Percentiles rank a stretch among this genome's conserved stretches.
Evolutionary conservation across 2,888 invertebrate genomes (phyloP).

Genomic region (Schizaphis graminum): DNA sequence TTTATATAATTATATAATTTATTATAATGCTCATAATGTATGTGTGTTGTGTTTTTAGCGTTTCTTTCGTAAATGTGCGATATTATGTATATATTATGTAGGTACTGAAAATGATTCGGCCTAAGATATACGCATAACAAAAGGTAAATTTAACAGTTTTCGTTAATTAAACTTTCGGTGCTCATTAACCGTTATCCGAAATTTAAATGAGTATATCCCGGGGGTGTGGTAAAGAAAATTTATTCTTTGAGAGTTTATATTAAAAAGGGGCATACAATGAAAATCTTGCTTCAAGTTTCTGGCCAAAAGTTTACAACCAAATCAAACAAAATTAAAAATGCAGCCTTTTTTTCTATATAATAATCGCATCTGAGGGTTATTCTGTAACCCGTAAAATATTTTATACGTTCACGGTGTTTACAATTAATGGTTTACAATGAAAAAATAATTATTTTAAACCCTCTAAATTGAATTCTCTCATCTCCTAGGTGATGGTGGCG

Average conservation of each 20-base stretch:
- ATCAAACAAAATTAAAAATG: constrained; percentile 58
- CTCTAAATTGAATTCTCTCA: not conserved
- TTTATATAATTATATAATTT: not conserved
- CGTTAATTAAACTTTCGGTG: constrained; percentile 59
- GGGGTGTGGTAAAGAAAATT: constrained; percentile 42
- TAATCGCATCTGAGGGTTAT: not conserved
- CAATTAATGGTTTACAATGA: constrained; percentile 15
- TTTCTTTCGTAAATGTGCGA: not conserved
- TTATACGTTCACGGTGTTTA: constrained; percentile 11
- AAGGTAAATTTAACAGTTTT: constrained; percentile 54
- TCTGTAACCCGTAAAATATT: constrained; percentile 20
- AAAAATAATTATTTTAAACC: not conserved
- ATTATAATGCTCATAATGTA: not conserved
- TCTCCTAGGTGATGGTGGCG: not conserved
- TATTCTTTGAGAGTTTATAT: constrained; percentile 44
- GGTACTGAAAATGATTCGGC: constrained; percentile 18
- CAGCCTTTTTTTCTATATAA: constrained; percentile 19
- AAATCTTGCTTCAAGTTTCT: constrained; percentile 32
- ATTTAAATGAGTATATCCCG: constrained; percentile 56
- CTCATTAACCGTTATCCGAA: constrained; percentile 59
- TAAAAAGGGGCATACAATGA: constrained; percentile 5
- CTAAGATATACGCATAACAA: not conserved
- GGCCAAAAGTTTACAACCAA: constrained; percentile 33
- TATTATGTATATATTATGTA: not conserved
- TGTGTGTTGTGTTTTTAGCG: not conserved